Evolutionary conservation across 2,797 vertebrate species (phyloP).

Genomic region (Tenualosa ilisha): DNA sequence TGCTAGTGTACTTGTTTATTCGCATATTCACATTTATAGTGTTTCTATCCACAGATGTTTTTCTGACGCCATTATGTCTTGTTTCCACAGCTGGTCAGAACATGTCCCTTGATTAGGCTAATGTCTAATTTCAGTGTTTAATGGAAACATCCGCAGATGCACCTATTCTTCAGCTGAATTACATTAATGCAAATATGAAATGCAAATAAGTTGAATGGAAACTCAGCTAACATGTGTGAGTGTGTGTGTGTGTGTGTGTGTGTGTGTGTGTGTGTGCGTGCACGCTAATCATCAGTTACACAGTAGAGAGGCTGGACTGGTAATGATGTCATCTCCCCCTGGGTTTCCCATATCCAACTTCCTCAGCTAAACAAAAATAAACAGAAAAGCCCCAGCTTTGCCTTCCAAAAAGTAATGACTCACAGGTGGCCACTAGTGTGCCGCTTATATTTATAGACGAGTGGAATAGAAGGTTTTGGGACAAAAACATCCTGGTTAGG

Average conservation of each 20-base stretch:
- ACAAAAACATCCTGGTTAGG: not conserved
- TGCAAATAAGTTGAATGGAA: no score
- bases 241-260: not conserved
- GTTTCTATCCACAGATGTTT: no score
- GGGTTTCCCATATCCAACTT: not conserved
- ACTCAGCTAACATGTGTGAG: not conserved
- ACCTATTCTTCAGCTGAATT: no score
- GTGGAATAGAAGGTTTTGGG: not conserved
- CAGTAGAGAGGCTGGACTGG: not conserved
- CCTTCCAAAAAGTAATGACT: not conserved
- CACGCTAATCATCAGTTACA: not conserved
- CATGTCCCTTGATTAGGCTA: no score
- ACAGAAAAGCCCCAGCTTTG: not conserved
- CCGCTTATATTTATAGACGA: not conserved
- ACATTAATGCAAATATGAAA: no score
- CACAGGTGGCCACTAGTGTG: not conserved
- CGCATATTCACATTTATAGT: no score
- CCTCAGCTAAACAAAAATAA: not conserved
- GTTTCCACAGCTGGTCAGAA: no score
- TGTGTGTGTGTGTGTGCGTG: not conserved
- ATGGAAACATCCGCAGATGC: no score
- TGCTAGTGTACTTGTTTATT: not conserved
- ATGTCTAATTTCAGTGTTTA: no score
- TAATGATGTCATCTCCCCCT: not conserved
- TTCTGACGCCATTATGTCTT: no score